phyloP scores from a whole-genome alignment of 2,113 vertebrate species.

The Corythornis vintsioides region DNA sequence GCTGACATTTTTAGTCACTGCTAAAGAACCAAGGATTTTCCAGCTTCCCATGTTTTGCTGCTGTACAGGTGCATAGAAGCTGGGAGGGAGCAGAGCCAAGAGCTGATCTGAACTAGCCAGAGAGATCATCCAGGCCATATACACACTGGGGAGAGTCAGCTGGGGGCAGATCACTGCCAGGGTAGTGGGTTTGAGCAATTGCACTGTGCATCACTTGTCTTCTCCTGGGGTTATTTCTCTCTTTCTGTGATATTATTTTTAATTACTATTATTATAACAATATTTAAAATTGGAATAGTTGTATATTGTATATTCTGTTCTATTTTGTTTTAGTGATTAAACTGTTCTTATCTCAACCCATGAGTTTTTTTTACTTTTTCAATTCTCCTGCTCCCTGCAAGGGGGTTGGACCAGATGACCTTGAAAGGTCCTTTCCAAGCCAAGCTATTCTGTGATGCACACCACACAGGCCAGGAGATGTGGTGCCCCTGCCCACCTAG shows the following conservation, averaged over 20 bases:
- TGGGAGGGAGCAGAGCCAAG: neutral
- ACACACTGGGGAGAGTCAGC: neutral
- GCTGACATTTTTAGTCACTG: neutral
- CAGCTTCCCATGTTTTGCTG: neutral
- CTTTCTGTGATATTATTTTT: neutral
- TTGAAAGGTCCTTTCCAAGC: neutral
- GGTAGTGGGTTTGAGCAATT: neutral
- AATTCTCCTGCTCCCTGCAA: neutral
- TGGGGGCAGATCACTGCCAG: neutral
- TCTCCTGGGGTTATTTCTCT: neutral
- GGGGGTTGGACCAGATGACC: neutral
- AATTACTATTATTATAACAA: neutral
- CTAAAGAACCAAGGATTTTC: neutral
- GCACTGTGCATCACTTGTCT: neutral
- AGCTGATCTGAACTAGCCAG: neutral
- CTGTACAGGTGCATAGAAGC: neutral
- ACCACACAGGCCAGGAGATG: no score
- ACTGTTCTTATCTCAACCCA: neutral
- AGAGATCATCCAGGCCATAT: neutral
- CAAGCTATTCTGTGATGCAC: neutral
- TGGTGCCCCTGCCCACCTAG: accelerated
- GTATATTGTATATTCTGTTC: neutral
- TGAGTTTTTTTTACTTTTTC: neutral
- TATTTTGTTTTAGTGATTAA: neutral
- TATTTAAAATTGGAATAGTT: neutral